Evolutionary conservation across 2,888 invertebrate genomes (phyloP).

Genomic region (Tenthredo scrophulariae): DNA sequence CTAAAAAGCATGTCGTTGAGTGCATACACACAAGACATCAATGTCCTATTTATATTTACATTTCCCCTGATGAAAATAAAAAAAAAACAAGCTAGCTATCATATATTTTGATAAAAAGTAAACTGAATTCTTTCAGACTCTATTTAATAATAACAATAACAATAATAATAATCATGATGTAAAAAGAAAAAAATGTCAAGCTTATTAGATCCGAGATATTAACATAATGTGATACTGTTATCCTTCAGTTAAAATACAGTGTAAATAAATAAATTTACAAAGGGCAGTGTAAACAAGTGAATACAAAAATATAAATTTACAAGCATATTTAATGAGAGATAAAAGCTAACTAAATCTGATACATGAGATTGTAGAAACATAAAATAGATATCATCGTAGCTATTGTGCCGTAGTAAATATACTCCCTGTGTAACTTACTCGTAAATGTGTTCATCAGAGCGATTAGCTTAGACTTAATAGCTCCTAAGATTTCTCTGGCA

Average conservation of each 20-base stretch:
- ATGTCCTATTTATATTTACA: conserved; percentile 24
- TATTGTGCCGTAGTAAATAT: conserved; percentile 55
- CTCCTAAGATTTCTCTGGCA: conserved; percentile 12
- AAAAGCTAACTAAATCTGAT: conserved; percentile 54
- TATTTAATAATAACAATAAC: not conserved
- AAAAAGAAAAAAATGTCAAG: not conserved
- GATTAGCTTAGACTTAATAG: conserved; percentile 38
- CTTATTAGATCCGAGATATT: not conserved
- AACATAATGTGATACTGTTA: not conserved
- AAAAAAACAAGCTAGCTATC: conserved; percentile 9
- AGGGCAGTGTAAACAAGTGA: not conserved
- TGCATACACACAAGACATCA: not conserved
- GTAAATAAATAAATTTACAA: not conserved
- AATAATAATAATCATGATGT: not conserved
- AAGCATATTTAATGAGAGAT: conserved; percentile 15
- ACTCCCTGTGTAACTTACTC: conserved; percentile 53
- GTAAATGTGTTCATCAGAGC: conserved; percentile 40
- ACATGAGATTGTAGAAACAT: conserved; percentile 56
- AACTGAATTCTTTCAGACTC: not conserved
- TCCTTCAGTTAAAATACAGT: not conserved
- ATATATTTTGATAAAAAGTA: not conserved
- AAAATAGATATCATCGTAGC: conserved; percentile 49
- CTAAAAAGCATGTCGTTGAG: not conserved
- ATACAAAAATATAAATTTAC: conserved; percentile 40
- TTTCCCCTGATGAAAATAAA: not conserved